Evolutionary conservation across 2,113 vertebrate genomes (phyloP), one percentile per base, ranked within the genome.

Genomic region (Hippopotamus amphibius): DNA sequence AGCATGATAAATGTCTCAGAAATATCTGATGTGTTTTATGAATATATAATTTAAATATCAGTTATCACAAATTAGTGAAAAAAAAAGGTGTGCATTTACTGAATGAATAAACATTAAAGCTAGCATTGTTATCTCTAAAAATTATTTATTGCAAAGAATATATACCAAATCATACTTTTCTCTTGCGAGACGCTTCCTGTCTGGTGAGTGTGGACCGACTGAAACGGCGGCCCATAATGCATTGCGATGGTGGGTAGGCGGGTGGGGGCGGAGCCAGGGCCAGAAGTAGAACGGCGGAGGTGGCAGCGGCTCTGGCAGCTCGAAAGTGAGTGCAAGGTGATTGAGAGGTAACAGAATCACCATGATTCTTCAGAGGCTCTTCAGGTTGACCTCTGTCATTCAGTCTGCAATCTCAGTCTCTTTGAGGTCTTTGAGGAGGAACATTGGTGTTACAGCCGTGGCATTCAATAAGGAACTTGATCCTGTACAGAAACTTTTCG

Each of bases 401-500:
- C 98, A 98, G 69, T 98, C 99, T 0, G 96, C 99, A 0, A 66
- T 99, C 24, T 97, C 98, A 0, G 1, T 98, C 74, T 99, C 99
- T 3, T 72, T 37, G 37, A 37, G 37, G 37, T 37, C 37, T 37
- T 37, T 99, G 85, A 99, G 98, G 93, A 99, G 99, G 97, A 99
- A 99, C 98, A 97, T 99, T 4, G 99, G 99, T n/a, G 84, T 99
- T 28, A 99, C 99, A 0, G 99, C 99, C 0, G 77, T 99, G 8
- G 94, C 98, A 15, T 99, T 99, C 95, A 99, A 99, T 97, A 98
- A 98, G 97, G 99, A 99, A 12, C 98, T 99, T 2, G 99, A 99
- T 97, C 99, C 99, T 0, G 91, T 99, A 76, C 99, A 99, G 99
- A 99, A 99, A 83, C 99, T 99, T 41, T 99, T 99, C 82, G 63